phyloP scores from a whole-genome alignment of 1,140 invertebrate species.

The Glomeris maerens region DNA sequence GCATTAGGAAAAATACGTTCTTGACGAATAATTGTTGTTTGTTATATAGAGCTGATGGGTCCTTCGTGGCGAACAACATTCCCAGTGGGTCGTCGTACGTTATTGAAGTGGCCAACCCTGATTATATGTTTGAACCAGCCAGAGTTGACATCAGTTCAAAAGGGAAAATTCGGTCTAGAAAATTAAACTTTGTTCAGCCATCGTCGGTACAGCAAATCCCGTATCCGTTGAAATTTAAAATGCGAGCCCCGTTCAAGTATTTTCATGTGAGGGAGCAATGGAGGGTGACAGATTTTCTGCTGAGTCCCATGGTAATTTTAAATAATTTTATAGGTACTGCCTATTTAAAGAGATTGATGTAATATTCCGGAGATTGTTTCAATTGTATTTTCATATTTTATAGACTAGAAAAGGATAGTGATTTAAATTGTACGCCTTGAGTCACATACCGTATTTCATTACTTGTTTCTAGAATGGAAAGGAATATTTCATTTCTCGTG shows the following conservation, averaged over 20 bases:
- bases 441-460: too few species aligned
- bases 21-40: too few species aligned
- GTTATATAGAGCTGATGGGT: conserved; percentile 67
- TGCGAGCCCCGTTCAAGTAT: conserved; percentile 65
- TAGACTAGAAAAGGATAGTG: too few species aligned
- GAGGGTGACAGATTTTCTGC: conserved; percentile 84
- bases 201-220: conserved; percentile 55
- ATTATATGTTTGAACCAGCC: conserved; percentile 79
- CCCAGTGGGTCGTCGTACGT: conserved; percentile 91
- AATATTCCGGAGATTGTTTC: too few species aligned
- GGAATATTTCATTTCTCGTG: too few species aligned
- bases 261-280: conserved; percentile 90
- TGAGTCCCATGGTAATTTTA: conserved; percentile 74
- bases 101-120: conserved; percentile 79
- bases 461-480: too few species aligned
- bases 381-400: too few species aligned
- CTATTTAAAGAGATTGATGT: too few species aligned
- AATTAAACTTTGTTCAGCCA: conserved; percentile 88
- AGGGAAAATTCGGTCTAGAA: conserved; percentile 87
- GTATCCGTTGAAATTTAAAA: conserved; percentile 80
- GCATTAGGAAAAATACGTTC: too few species aligned
- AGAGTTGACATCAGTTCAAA: conserved; percentile 90
- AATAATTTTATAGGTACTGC: too few species aligned
- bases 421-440: too few species aligned
- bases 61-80: conserved; percentile 74